Percentiles rank a stretch among this genome's conserved stretches.
These are phyloP conservation scores for Liodrosophila aerea DNA, from an alignment of 2,888 invertebrate genomes.

Conservation along the genomic window DNA sequence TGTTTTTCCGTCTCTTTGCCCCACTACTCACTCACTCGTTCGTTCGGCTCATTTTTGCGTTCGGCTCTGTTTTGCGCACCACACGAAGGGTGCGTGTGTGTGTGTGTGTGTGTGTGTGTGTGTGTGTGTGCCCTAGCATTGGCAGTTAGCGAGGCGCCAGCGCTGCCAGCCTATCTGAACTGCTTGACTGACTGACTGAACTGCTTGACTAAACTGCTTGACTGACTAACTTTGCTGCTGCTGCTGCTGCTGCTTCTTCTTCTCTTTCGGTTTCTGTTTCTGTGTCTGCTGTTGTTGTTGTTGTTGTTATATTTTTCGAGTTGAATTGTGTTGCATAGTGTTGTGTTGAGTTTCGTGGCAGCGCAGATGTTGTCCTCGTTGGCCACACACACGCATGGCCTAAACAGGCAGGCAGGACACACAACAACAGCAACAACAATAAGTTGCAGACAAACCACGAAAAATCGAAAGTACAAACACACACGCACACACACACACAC, in stretches of 20 bases:
- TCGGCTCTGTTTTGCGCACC: constrained; percentile 74
- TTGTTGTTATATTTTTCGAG: constrained; percentile 62
- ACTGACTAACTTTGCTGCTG: constrained; percentile 12
- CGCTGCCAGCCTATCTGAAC: constrained; percentile 33
- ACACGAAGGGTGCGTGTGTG: constrained; percentile 72
- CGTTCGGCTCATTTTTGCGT: constrained; percentile 14
- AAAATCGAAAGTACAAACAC: constrained; percentile 69
- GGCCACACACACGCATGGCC: constrained; percentile 18
- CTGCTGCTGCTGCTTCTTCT: constrained; percentile 1
- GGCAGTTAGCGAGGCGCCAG: constrained; percentile 73
- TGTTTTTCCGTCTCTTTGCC: constrained; percentile 6
- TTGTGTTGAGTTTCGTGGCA: constrained; percentile 60
- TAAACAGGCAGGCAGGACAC: constrained; percentile 45
- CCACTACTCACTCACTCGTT: constrained; percentile 6
- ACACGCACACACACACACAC: constrained; percentile 43
- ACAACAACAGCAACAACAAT: constrained; percentile 36
- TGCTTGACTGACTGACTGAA: constrained; percentile 9
- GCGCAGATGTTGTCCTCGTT: constrained; percentile 58
- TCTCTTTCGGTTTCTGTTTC: neutral
- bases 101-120: too few relatives aligned
- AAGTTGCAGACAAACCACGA: constrained; percentile 62
- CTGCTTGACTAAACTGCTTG: constrained; percentile 31
- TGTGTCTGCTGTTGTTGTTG: constrained; percentile 26
- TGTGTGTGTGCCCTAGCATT: constrained; percentile 48
- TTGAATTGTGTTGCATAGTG: constrained; percentile 64